Percentiles rank a stretch among this genome's conserved stretches.
Conservation (phyloP, 2,113 vertebrate genomes). For the Crotalus tigris region DNA sequence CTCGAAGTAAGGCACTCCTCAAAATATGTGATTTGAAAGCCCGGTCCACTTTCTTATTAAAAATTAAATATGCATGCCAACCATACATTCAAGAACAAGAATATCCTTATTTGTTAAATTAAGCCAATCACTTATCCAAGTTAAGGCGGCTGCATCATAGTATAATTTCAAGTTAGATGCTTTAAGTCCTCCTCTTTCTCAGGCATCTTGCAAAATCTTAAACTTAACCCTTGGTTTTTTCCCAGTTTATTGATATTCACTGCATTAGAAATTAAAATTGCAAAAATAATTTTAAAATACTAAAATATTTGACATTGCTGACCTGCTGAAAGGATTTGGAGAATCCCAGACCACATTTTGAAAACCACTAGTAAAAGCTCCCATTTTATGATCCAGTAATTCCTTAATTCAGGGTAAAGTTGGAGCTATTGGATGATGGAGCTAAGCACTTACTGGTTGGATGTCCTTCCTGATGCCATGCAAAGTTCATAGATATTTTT, state of each 20-base stretch:
- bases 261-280: not conserved
- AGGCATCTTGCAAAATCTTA: too few relatives aligned
- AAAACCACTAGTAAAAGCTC: not conserved
- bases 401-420: not conserved
- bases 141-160: too few relatives aligned
- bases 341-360: not conserved
- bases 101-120: too few relatives aligned
- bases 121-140: too few relatives aligned
- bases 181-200: too few relatives aligned
- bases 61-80: too few relatives aligned
- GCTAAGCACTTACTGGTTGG: not conserved
- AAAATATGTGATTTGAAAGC: too few relatives aligned
- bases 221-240: too few relatives aligned
- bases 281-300: not conserved
- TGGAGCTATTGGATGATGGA: not conserved
- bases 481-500: not conserved
- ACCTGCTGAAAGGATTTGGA: not conserved
- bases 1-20: too few relatives aligned
- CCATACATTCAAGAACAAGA: too few relatives aligned
- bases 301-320: not conserved
- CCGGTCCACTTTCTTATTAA: too few relatives aligned
- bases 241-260: not conserved
- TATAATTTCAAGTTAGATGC: too few relatives aligned
- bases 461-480: not conserved
- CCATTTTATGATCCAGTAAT: not conserved